These are phyloP conservation scores for Apis florea DNA, from an alignment of 1,140 invertebrate genomes.

Conservation along the genomic window DNA sequence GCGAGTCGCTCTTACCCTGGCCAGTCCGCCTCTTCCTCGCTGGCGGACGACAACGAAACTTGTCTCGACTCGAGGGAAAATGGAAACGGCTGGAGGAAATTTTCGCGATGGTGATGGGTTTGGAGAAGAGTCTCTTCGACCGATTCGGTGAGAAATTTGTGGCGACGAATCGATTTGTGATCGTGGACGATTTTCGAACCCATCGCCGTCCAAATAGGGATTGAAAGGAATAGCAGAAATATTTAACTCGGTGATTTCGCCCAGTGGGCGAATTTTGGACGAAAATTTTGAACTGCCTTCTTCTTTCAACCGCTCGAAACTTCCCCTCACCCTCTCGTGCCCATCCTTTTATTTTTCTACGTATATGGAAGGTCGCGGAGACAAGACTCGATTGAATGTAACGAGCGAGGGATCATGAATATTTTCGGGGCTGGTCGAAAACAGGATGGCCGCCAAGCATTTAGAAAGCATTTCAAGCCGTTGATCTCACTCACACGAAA, in stretches of 20 bases:
- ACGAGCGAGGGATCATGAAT: too few species aligned
- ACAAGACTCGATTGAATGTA: too few species aligned
- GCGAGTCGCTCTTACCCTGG: constrained; percentile 39
- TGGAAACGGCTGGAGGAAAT: too few species aligned
- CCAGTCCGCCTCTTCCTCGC: neutral
- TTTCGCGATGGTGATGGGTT: neutral
- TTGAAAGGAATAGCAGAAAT: too few species aligned
- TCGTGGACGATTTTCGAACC: too few species aligned
- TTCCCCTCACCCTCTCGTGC: neutral
- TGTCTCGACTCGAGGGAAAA: neutral
- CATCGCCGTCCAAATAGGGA: too few species aligned
- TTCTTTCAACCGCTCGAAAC: neutral
- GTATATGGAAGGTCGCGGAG: too few species aligned
- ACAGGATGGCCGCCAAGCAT: neutral
- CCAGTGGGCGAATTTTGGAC: neutral
- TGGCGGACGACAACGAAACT: neutral
- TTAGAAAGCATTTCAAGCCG: constrained; percentile 57
- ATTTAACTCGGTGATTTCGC: too few species aligned
- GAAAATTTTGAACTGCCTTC: constrained; percentile 7
- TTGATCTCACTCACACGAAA: constrained; percentile 70
- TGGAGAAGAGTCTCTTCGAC: too few species aligned
- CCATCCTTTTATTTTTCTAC: neutral
- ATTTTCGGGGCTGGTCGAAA: too few species aligned
- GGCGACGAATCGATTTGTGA: too few species aligned
- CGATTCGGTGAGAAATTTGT: too few species aligned